Conservation (phyloP, 2,888 invertebrate genomes). For the Gryllus longicercus region DNA sequence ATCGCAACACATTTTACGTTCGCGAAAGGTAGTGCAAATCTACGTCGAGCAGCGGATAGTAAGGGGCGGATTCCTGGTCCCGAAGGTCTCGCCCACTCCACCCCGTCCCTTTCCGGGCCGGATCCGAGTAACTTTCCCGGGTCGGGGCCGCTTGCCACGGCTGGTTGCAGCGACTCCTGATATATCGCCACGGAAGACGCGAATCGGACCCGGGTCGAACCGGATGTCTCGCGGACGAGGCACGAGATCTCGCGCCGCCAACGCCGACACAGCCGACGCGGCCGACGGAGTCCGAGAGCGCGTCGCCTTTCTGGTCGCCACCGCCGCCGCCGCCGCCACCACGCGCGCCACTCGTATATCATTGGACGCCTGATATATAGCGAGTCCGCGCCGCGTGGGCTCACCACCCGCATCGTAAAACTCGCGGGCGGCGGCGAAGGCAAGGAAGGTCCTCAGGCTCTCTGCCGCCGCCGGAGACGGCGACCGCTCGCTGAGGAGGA, state of each 20-base stretch:
- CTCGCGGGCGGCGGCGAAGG: not conserved
- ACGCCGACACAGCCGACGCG: not conserved
- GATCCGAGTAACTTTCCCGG: no score
- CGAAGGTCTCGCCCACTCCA: no score
- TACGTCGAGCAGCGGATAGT: no score
- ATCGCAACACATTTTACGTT: no score
- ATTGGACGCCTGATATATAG: slow-evolving; percentile 17
- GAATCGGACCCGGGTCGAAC: not conserved
- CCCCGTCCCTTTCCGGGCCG: no score
- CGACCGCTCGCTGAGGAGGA: not conserved
- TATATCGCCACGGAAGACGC: not conserved
- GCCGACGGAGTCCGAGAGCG: not conserved
- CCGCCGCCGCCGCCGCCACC: not conserved
- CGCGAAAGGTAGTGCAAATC: no score
- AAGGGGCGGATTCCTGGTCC: no score
- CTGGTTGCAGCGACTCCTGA: no score
- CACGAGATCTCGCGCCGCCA: not conserved
- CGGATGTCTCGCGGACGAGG: not conserved
- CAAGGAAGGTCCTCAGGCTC: not conserved
- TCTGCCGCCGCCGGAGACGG: not conserved
- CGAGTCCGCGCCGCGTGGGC: slow-evolving; percentile 17
- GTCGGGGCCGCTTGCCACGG: no score
- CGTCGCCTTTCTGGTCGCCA: slow-evolving; percentile 5
- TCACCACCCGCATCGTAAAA: slow-evolving; percentile 17
- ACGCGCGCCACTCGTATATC: slow-evolving; percentile 5